Percentiles rank a stretch among this genome's conserved stretches.
phyloP scores from a whole-genome alignment of 2,888 invertebrate genomes.

The Panorpa germanica region DNA sequence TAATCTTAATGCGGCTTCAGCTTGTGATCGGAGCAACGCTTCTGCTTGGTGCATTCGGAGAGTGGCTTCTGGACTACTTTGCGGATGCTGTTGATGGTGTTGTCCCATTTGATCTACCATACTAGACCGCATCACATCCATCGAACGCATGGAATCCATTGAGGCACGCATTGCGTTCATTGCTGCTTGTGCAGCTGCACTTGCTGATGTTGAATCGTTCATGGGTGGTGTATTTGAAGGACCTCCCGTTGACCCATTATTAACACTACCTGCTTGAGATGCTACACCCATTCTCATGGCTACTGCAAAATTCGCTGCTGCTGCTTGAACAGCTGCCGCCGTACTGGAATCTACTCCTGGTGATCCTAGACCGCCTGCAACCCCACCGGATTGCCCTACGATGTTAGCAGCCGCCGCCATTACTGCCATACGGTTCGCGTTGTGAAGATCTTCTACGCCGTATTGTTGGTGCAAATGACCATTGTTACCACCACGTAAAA shows the following conservation, averaged over 20 bases:
- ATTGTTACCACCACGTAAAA: conserved; percentile 30
- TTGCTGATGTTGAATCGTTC: conserved; percentile 23
- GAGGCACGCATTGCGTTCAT: conserved; percentile 40
- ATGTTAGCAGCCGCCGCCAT: conserved; percentile 46
- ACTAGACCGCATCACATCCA: conserved; percentile 28
- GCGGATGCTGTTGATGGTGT: conserved; percentile 16
- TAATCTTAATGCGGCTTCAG: conserved; percentile 63
- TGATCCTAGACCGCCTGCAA: conserved; percentile 24
- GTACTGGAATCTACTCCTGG: conserved; percentile 28
- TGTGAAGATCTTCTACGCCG: conserved; percentile 37
- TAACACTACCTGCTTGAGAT: conserved; percentile 12
- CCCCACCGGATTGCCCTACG: conserved; percentile 39
- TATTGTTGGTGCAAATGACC: conserved; percentile 36
- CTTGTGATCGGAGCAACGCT: conserved; percentile 64
- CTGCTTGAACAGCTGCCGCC: conserved; percentile 46
- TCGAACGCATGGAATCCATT: conserved; percentile 29
- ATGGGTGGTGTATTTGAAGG: conserved; percentile 23
- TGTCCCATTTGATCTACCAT: conserved; percentile 24
- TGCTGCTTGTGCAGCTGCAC: conserved; percentile 31
- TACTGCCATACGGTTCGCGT: conserved; percentile 44
- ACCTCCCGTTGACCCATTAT: conserved; percentile 13
- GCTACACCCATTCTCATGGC: conserved; percentile 44
- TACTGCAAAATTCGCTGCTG: conserved; percentile 55
- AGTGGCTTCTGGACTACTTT: conserved; percentile 24
- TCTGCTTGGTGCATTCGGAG: conserved; percentile 64